Conservation (phyloP, 2,113 vertebrate species). For the Nerophis lumbriciformis region DNA sequence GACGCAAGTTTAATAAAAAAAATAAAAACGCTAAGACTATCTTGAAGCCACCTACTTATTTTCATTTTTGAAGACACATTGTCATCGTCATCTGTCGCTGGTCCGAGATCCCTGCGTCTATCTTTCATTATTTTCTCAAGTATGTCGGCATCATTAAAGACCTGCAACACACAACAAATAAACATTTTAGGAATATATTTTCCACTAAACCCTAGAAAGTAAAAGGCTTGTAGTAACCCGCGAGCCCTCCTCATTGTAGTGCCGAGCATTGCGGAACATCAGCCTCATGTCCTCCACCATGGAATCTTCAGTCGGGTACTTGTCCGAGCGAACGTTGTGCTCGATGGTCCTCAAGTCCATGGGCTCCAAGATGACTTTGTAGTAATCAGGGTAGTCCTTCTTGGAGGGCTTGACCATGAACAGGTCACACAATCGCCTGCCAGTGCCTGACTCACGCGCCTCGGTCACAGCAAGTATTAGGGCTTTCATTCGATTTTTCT, state of each 20-base stretch:
- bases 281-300: constrained; percentile 95
- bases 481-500: constrained; percentile 91
- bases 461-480: constrained; percentile 87
- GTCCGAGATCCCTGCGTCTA: constrained; percentile 89
- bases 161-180: constrained; percentile 62
- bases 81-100: constrained; percentile 90
- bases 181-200: background rate
- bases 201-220: background rate
- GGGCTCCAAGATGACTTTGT: constrained; percentile 97
- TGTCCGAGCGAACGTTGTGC: constrained; percentile 92
- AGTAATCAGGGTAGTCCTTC: constrained; percentile 98
- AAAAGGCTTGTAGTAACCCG: constrained; percentile 71
- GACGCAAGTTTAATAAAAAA: no score
- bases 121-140: constrained; percentile 94
- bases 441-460: constrained; percentile 81
- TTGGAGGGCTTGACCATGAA: constrained; percentile 98
- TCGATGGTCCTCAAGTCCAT: constrained; percentile 97
- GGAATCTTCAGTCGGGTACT: constrained; percentile 84
- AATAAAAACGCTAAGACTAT: no score
- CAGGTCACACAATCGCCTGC: constrained; percentile 89
- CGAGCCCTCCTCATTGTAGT: constrained; percentile 97
- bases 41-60: constrained; percentile 78
- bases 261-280: constrained; percentile 96
- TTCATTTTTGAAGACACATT: constrained; percentile 92
- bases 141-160: constrained; percentile 94